phyloP scores from a whole-genome alignment of 2,888 invertebrate species.

The Parnassius glacialis region DNA sequence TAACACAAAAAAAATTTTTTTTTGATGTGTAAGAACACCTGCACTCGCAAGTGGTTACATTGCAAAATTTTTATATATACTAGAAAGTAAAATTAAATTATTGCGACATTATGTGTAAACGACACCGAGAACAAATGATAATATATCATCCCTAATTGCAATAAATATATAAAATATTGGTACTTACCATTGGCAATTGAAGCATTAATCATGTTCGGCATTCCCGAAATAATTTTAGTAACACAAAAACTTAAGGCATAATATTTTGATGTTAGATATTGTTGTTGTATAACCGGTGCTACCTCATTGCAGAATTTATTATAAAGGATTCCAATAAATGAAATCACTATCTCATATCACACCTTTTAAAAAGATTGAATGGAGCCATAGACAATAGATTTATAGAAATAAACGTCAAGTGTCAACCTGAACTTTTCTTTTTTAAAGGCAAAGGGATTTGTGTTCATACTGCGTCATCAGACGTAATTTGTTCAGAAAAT shows the following conservation, averaged over 20 bases:
- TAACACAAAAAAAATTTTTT: no score
- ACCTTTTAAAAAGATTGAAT: slow-evolving; percentile 42
- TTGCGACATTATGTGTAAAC: no score
- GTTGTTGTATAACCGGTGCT: slow-evolving; percentile 54
- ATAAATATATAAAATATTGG: not conserved
- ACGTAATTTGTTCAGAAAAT: no score
- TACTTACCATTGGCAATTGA: slow-evolving; percentile 72
- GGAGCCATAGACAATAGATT: slow-evolving; percentile 34
- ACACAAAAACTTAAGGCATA: slow-evolving; percentile 73
- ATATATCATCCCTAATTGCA: no score
- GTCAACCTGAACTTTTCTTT: slow-evolving; percentile 9
- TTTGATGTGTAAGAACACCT: no score
- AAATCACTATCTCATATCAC: slow-evolving; percentile 60
- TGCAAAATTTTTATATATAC: no score
- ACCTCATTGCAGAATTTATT: slow-evolving; percentile 64
- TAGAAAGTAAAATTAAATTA: no score
- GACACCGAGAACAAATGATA: no score
- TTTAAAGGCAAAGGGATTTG: slow-evolving; percentile 4
- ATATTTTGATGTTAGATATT: slow-evolving; percentile 58
- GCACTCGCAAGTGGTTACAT: no score
- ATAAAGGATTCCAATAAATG: slow-evolving; percentile 43
- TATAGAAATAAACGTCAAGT: slow-evolving; percentile 34
- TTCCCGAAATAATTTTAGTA: slow-evolving; percentile 60
- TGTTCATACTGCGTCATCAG: not conserved
- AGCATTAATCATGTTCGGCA: slow-evolving; percentile 72